A percentile compares a stretch with the other conserved stretches of the same genome.
These are phyloP conservation scores for Pseudomyrmex dendroicus DNA, from an alignment of 1,140 invertebrate species.

Conservation along the genomic window DNA sequence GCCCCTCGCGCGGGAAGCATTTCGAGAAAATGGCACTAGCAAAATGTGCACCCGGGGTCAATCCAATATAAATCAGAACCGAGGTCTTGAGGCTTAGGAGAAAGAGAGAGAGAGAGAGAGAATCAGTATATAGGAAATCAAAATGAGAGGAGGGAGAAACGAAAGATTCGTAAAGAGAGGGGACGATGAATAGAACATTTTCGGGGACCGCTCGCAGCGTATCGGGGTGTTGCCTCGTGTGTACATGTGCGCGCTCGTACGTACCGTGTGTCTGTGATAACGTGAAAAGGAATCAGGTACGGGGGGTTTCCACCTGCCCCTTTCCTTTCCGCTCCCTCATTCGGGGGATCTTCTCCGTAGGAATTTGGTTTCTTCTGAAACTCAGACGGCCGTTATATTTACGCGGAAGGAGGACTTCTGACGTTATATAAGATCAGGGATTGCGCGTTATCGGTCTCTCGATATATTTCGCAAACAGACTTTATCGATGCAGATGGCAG, in stretches of 20 bases:
- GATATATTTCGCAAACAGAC: not conserved
- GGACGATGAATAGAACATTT: constrained; percentile 74
- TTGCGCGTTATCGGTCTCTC: not conserved
- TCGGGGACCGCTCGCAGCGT: constrained; percentile 69
- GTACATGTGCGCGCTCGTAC: not conserved
- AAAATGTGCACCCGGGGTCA: constrained; percentile 79
- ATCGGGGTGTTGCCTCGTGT: constrained; percentile 23
- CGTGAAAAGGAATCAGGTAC: constrained; percentile 73
- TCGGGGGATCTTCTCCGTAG: constrained; percentile 7
- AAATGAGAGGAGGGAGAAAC: constrained; percentile 47
- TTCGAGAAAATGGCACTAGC: constrained; percentile 76
- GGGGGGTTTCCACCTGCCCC: constrained; percentile 60
- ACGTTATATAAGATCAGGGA: not conserved
- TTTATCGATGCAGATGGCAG: not conserved
- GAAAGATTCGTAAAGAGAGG: constrained; percentile 37
- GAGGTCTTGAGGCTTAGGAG: constrained; percentile 63
- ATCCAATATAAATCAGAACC: constrained; percentile 83
- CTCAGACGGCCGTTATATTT: constrained; percentile 39
- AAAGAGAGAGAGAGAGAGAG: constrained; percentile 42
- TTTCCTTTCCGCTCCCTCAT: not conserved
- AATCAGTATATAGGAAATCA: constrained; percentile 13
- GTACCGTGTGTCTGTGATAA: constrained; percentile 57
- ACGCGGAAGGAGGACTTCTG: not conserved
- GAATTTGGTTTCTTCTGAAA: constrained; percentile 23
- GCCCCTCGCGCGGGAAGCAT: constrained; percentile 66